Base-by-base conservation (phyloP, 2,113 vertebrate species). In the Rhabdomys dilectus region DNA sequence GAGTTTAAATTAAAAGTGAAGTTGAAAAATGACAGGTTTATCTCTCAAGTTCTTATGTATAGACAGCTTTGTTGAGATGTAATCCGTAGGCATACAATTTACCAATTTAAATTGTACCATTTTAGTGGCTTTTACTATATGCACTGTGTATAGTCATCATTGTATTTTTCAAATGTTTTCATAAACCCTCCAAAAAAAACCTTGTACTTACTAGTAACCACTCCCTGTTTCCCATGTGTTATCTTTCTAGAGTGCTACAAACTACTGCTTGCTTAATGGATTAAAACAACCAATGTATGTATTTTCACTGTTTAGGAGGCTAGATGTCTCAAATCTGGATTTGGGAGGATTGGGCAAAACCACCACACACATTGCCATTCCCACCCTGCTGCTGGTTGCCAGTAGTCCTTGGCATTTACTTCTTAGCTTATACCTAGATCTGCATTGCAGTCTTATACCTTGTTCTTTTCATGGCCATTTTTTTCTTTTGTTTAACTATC, bases 1-100 rank as follows among this genome's bases (percentile, higher is more conserved):
- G 84, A 62, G 53, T 94, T 95, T 89, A 96, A 90, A 91, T 96
- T 82, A 80, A 93, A 94, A 95, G 45, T n/a, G 75, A 66, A 94
- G 85, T 89, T 51, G 42, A 76, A 64, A 95, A 96, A 36, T 90
- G 22, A 53, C 64, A 78, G 29, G 16, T 75, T 60, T 51, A 45
- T 77, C 89, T 93, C 19, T 93, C 16, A 31, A 58, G 56, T 2
- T 62, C 93, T 92, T 73, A 77, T 86, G 42, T 88, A 73, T 16
- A 36, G 72, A 92, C 9, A 92, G 36, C n/a, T 93, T 66, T 88
- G 81, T 31, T 88, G 51, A 89, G 51, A 76, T 91, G 22, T 72
- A 92, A 95, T 58, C 80, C 29, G 88, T 7, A 21, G 53, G 62
- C 53, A 66, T 82, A 75, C 56, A 96, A 10, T 96, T 87, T 31